Evolutionary conservation across 1,140 invertebrate genomes (phyloP).

Genomic region (Pseudomyrmex gracilis): DNA sequence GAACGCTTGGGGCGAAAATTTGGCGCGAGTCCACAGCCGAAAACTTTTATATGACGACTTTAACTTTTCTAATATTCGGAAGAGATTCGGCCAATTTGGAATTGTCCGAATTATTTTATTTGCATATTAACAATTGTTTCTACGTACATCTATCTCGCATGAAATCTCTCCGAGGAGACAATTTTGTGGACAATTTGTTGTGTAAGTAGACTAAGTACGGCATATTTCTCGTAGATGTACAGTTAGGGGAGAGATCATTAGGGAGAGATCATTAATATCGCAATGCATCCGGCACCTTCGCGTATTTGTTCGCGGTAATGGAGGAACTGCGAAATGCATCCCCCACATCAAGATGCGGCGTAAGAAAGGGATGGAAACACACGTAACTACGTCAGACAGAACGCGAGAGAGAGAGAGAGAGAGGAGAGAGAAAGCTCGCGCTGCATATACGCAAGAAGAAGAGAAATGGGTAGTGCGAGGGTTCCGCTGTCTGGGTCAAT

Average conservation of each 20-base stretch:
- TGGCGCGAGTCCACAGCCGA: not conserved
- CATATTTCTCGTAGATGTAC: not conserved
- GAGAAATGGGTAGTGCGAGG: not conserved
- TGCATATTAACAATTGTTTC: not conserved
- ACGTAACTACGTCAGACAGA: not conserved
- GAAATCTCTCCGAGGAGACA: too few relatives aligned
- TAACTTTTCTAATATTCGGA: conserved; percentile 1
- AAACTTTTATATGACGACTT: conserved; percentile 8
- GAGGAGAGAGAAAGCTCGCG: not conserved
- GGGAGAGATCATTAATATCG: not conserved
- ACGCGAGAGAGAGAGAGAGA: conserved; percentile 3
- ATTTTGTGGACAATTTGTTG: not conserved
- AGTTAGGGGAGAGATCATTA: not conserved
- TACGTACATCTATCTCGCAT: too few relatives aligned
- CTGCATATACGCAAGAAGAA: not conserved
- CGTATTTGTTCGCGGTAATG: conserved; percentile 54
- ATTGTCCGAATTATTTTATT: conserved; percentile 15
- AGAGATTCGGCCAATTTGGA: not conserved
- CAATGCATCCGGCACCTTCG: not conserved
- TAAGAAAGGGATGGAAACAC: not conserved
- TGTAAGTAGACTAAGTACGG: not conserved
- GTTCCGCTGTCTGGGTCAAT: conserved; percentile 4
- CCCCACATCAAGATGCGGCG: not conserved
- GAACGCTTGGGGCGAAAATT: not conserved
- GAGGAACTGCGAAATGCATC: conserved; percentile 26